Base-by-base conservation (phyloP, 1,140 invertebrate species). In the Centruroides vittatus region DNA sequence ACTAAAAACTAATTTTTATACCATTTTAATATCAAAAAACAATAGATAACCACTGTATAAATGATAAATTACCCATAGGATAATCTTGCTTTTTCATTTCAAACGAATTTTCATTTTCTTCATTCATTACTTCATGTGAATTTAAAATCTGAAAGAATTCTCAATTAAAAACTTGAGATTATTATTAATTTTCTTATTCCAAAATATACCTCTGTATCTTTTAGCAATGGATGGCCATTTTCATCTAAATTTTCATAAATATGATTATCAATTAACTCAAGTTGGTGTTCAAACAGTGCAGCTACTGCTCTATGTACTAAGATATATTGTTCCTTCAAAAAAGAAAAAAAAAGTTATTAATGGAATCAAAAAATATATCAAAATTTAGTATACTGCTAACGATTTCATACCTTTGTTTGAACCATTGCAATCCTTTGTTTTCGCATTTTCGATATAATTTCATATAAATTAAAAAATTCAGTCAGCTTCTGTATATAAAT, bases 371-470 rank as follows among this genome's bases (percentile, higher is more conserved):
- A 55, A 8, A 55, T 50, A 41, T 41, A n/a, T 7, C 11, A 10
- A 23, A 41, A 55, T 12, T 23, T 35, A 51, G 41, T 2, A 59
- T 10, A 59, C 41, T 52, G 54, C n/a, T 11, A n/a, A 52, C 8
- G 3, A n/a, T 2, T 51, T 51, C 34, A 53, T 58, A 57, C 55
- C 59, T 75, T 75, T 5, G 81, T 80, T 68, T 82, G 81, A 8
- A 83, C 80, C 78, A 82, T 81, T 4, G 81, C 80, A 54, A 80
- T 78, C 61, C 82, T 68, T 68, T 84, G 82, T 60, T 74, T 74
- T 57, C 82, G 66, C 79, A 84, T 80, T 8, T 76, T 72, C 56
- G 73, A 71, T 8, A 83, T 78, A 59, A 83, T 73, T 34, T 76
- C 71, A 69, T 75, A 78, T 47, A 84, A 63, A 65, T 75, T 78